Evolutionary conservation across 2,113 vertebrate species (phyloP).

Genomic region (Neolamprologus brichardi): DNA sequence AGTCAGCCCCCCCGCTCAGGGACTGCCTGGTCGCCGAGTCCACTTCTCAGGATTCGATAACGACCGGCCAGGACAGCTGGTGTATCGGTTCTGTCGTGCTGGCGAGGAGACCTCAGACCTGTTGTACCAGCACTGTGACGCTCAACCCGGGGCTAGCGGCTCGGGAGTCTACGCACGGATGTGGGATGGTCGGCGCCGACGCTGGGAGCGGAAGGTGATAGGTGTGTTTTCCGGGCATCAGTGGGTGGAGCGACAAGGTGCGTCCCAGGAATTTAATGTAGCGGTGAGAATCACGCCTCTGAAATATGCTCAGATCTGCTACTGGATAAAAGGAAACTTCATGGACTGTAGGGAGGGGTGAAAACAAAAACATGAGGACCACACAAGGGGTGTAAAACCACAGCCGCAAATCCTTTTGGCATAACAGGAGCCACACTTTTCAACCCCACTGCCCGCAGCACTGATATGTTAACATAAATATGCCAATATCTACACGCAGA

Average conservation of each 20-base stretch:
- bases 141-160: slow-evolving; percentile 92
- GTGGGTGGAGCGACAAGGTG: slow-evolving; percentile 90
- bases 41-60: slow-evolving; percentile 97
- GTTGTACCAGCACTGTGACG: slow-evolving; percentile 92
- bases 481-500: background rate
- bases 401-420: background rate
- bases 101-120: slow-evolving; percentile 90
- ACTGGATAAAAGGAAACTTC: slow-evolving; percentile 98
- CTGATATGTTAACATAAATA: background rate
- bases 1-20: slow-evolving; percentile 81
- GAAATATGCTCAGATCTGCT: slow-evolving; percentile 98
- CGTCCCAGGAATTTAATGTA: slow-evolving; percentile 91
- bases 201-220: slow-evolving; percentile 94
- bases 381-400: background rate
- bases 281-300: slow-evolving; percentile 94
- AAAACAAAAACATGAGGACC: slow-evolving; percentile 13
- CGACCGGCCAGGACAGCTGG: slow-evolving; percentile 84
- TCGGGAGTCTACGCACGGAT: slow-evolving; percentile 93
- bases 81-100: slow-evolving; percentile 92
- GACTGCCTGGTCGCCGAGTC: slow-evolving; percentile 84
- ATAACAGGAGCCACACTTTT: background rate
- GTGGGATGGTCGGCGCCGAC: slow-evolving; percentile 83
- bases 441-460: background rate
- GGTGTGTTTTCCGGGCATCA: slow-evolving; percentile 97
- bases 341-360: slow-evolving; percentile 90